Conservation (phyloP, 2,888 invertebrate genomes). For the Lasioglossum leucozonium region DNA sequence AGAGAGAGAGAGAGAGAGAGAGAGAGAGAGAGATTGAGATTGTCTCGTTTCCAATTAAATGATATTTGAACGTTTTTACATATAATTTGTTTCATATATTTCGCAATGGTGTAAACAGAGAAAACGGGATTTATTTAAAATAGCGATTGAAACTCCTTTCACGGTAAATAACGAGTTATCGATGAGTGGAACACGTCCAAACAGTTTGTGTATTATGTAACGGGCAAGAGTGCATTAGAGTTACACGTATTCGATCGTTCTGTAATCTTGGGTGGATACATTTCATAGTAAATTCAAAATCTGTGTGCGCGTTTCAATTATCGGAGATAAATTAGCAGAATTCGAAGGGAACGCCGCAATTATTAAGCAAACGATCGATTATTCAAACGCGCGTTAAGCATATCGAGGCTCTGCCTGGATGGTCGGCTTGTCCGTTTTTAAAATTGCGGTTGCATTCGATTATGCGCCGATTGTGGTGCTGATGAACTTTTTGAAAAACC, state of each 20-base stretch:
- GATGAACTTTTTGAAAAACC: too few relatives aligned
- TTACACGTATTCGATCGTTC: neutral
- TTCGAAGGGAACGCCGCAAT: neutral
- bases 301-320: constrained; percentile 8
- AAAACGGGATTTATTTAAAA: neutral
- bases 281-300: constrained; percentile 13
- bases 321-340: constrained; percentile 7
- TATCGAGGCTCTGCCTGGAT: neutral
- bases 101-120: neutral
- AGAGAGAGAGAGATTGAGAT: neutral
- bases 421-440: neutral
- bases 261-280: neutral
- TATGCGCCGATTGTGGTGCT: neutral
- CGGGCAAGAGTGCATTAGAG: neutral
- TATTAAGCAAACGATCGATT: constrained; percentile 13
- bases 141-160: neutral
- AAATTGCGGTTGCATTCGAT: neutral
- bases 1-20: neutral
- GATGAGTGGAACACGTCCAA: neutral
- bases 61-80: neutral
- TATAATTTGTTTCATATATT: neutral
- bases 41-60: neutral
- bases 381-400: constrained; percentile 6
- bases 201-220: constrained; percentile 1
- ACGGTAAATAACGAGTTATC: neutral